These are phyloP conservation scores for Drosophila pseudoananassae DNA, from an alignment of 1,140 invertebrate genomes.

Conservation along the genomic window DNA sequence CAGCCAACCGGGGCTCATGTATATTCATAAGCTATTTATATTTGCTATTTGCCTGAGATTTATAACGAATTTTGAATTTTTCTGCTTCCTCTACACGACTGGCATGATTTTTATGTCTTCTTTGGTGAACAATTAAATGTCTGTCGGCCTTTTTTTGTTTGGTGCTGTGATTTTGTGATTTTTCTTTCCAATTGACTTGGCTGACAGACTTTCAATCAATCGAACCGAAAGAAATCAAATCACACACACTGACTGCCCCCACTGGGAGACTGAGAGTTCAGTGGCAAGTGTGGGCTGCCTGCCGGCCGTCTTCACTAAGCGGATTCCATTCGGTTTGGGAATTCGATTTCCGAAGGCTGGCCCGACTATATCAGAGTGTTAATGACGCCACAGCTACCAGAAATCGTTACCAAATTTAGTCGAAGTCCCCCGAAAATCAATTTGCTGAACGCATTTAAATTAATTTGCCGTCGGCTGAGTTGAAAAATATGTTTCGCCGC, in stretches of 20 bases:
- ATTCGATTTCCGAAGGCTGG: conserved; percentile 48
- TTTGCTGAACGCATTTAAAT: conserved; percentile 70
- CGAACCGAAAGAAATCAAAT: conserved; percentile 30
- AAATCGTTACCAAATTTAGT: conserved; percentile 57
- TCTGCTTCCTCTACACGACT: conserved; percentile 4
- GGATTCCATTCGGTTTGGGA: conserved; percentile 49
- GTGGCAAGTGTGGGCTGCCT: conserved; percentile 37
- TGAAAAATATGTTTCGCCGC: conserved; percentile 33
- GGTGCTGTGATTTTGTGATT: conserved; percentile 12
- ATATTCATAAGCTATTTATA: conserved; percentile 64
- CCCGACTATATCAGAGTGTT: conserved; percentile 22
- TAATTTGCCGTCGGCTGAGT: conserved; percentile 46
- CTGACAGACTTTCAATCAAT: conserved; percentile 60
- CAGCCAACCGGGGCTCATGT: conserved; percentile 43
- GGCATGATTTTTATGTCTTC: conserved; percentile 53
- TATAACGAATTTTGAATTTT: conserved; percentile 48
- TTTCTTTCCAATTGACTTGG: conserved; percentile 48
- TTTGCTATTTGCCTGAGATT: conserved; percentile 54
- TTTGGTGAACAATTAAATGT: conserved; percentile 54
- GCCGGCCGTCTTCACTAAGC: conserved; percentile 42
- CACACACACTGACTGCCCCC: neutral
- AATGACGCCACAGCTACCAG: conserved; percentile 50
- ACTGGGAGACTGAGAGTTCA: neutral
- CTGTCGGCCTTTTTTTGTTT: conserved; percentile 28
- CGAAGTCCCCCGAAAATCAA: conserved; percentile 52